A percentile compares a stretch with the other conserved stretches of the same genome.
These are phyloP conservation scores for Andrena marginata DNA, from an alignment of 2,888 invertebrate genomes.

Conservation along the genomic window DNA sequence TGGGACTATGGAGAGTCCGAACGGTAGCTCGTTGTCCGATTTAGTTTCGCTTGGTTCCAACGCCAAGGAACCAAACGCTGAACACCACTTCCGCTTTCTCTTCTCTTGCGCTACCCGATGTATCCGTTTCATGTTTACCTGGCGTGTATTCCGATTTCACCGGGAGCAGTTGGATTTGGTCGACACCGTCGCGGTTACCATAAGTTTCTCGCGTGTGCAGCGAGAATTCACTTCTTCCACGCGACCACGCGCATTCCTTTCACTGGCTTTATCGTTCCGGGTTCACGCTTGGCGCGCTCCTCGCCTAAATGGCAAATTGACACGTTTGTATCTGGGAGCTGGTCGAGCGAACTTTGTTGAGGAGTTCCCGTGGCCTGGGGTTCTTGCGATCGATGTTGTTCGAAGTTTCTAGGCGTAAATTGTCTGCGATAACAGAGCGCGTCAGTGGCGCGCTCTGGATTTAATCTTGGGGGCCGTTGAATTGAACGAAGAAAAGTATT, in stretches of 20 bases:
- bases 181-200: constrained; percentile 9
- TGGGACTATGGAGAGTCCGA: neutral
- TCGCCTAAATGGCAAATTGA: constrained; percentile 42
- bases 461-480: too few species aligned
- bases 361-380: neutral
- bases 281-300: constrained; percentile 28
- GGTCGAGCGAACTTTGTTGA: neutral
- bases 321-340: constrained; percentile 59
- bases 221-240: neutral
- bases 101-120: constrained; percentile 24
- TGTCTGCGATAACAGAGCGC: too few species aligned
- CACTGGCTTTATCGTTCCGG: constrained; percentile 23
- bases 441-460: too few species aligned
- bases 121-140: constrained; percentile 23
- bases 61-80: neutral
- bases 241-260: constrained; percentile 41
- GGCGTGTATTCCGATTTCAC: constrained; percentile 29
- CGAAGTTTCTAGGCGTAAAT: too few species aligned
- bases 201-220: neutral
- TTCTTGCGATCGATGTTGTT: too few species aligned
- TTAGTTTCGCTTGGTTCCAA: constrained; percentile 24
- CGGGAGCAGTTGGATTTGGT: constrained; percentile 24
- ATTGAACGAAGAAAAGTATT: too few species aligned
- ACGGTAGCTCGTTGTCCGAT: constrained; percentile 14
- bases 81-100: constrained; percentile 34